Evolutionary conservation across 2,113 vertebrate genomes (phyloP), one percentile per base, ranked within the genome.

Genomic region (Atherinomorus stipes): DNA sequence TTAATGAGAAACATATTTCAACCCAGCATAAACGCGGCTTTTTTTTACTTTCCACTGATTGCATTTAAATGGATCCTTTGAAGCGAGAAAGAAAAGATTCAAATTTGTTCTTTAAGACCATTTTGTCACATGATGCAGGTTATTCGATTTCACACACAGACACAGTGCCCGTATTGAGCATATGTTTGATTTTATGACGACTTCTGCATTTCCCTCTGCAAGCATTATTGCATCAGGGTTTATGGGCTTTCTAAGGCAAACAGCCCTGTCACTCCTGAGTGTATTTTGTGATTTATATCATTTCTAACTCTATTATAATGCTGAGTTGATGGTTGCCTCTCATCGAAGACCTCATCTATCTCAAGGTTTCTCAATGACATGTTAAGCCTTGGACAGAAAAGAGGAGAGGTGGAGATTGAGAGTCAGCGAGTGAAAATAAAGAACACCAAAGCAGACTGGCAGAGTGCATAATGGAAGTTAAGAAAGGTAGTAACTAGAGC

Each of bases 1-100:
- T 57, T 84, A 91, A 91, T 78, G 88, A 86, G 81, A 80, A 83
- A 74, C 85, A 90, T 84, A 87, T 85, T 90, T 88, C 85, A 90
- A 50, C 52, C 1, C 1, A 74, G 74, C 67, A 73, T 19, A 79
- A 69, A 68, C 8, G 65, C 25, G 42, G 22, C 50, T 54, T 69
- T 75, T 50, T 69, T 71, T 57, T 15, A 56, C 56, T 80, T 64
- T 67, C 73, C 61, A 28, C 78, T 78, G 76, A 90, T 85, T 85
- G 81, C 81, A 71, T 90, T 85, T 88, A 87, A 88, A 91, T 88
- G 71, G 84, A 85, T 78, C 75, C 65, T 38, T 47, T 68, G 78
- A 89, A 74, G 76, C 63, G 15, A 28, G 15, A 12, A 42, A 15
- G 44, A 45, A 62, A 28, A 47, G 54, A 86, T 75, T 78, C 51